Evolutionary conservation across 2,113 vertebrate genomes (phyloP).

Genomic region (Gasterosteus aculeatus): DNA sequence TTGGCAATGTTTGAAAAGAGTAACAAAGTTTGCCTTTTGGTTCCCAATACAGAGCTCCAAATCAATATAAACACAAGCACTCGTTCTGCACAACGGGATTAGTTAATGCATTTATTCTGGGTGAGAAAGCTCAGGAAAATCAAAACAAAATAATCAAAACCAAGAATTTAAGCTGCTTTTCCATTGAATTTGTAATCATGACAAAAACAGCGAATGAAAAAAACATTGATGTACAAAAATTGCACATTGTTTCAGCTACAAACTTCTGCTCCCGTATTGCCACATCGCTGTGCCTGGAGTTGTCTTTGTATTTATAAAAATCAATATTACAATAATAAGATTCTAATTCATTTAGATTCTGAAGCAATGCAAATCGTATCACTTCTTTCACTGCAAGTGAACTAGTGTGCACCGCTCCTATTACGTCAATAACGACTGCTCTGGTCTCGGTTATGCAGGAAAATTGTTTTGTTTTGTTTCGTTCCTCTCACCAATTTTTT

Average conservation of each 20-base stretch:
- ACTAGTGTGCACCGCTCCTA: background rate
- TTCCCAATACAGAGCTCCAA: too few relatives aligned
- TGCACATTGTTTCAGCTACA: background rate
- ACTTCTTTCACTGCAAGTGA: background rate
- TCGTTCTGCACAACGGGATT: too few relatives aligned
- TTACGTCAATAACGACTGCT: background rate
- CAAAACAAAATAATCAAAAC: too few relatives aligned
- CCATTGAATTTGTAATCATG: too few relatives aligned
- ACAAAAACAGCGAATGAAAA: too few relatives aligned
- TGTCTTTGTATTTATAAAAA: background rate
- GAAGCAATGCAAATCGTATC: conserved; percentile 4
- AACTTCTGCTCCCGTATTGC: conserved; percentile 6
- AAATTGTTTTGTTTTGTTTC: background rate
- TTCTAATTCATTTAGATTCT: background rate
- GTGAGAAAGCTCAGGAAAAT: too few relatives aligned
- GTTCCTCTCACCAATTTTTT: background rate
- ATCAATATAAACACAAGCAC: too few relatives aligned
- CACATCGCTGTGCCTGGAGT: conserved; percentile 1
- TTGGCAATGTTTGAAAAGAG: background rate
- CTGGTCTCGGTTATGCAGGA: background rate
- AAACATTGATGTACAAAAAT: too few relatives aligned
- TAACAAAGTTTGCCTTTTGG: background rate
- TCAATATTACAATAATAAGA: conserved; percentile 21
- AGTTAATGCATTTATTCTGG: too few relatives aligned
- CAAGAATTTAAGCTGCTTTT: too few relatives aligned